These are phyloP conservation scores for Plecotus auritus DNA, from an alignment of 2,113 vertebrate genomes.

Conservation along the genomic window DNA sequence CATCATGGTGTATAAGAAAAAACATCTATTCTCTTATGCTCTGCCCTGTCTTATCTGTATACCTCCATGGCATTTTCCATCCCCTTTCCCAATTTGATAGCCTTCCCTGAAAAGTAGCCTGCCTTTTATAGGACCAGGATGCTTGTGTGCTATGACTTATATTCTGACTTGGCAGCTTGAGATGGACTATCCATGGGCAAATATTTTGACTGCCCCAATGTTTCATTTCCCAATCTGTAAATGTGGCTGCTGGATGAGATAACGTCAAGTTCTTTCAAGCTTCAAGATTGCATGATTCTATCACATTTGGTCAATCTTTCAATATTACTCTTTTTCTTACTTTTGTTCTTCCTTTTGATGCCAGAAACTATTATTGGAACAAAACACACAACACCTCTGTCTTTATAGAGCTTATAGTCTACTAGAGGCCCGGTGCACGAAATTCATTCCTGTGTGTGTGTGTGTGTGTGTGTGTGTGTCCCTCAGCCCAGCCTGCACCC, in stretches of 20 bases:
- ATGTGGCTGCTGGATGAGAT: background rate
- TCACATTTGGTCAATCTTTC: background rate
- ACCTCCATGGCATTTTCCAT: background rate
- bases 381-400: background rate
- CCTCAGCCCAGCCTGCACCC: too few relatives aligned
- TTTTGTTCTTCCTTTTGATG: background rate
- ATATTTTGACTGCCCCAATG: background rate
- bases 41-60: background rate
- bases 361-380: background rate
- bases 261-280: background rate
- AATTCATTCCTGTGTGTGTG: too few relatives aligned
- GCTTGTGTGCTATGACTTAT: background rate
- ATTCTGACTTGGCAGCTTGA: background rate
- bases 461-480: too few relatives aligned
- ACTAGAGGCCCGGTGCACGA: too few relatives aligned
- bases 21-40: background rate
- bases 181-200: background rate
- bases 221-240: background rate
- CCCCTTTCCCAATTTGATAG: background rate
- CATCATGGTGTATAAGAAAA: background rate
- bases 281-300: background rate
- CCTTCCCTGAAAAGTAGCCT: background rate
- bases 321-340: background rate
- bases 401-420: background rate
- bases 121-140: background rate